Base-by-base conservation (phyloP, 64 coral and sea anemone genomes). In the Catalaphyllia jardinei region DNA sequence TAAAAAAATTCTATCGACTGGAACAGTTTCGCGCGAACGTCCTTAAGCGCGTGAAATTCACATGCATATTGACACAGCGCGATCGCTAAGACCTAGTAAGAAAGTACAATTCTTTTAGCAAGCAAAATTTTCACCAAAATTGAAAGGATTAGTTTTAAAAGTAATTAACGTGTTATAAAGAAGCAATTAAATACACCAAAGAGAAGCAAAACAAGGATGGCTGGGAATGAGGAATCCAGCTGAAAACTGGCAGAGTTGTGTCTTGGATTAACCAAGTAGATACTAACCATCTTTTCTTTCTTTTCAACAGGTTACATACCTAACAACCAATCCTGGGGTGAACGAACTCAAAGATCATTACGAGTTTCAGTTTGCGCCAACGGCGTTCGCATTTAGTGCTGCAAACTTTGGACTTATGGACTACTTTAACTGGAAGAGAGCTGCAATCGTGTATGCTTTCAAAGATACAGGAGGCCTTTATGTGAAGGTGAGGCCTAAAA, bases 381-480 rank as follows among this genome's bases (percentile, higher is more conserved):
- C 54, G 15, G 52, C 78, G 15, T 60, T 25, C 17, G 17, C 54
- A 6, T 29, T 62, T 10, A 33, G 33, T 31, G 29, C 28, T 62
- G 79, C 79, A 3, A 31, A 28, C 0, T 60, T 84, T 7, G 14
- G n/a, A n/a, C 22, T 91, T 0, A 62, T 91, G 80, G 39, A 91
- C 8, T 29, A 51, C 18, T 91, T 91, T 11, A 75, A 91, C 0
- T 84, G 79, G 89, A 62, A 84, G 10, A 91, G 79, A 67, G 72
- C 55, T n/a, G 79, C 79, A 1, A 24, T 65, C 17, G 67, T 91
- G n/a, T 91, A 91, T 67, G 79, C 82, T 28, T 86, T 71, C 64
- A 11, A 15, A 13, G 9, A 6, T 15, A 35, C 71, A 18, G 63
- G 17, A 22, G 83, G 83, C 0, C n/a, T 13, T 52, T 71, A 71